Evolutionary conservation across 2,797 vertebrate species (phyloP), one percentile per base, ranked within the genome.

Genomic region (Diplodus sargus): DNA sequence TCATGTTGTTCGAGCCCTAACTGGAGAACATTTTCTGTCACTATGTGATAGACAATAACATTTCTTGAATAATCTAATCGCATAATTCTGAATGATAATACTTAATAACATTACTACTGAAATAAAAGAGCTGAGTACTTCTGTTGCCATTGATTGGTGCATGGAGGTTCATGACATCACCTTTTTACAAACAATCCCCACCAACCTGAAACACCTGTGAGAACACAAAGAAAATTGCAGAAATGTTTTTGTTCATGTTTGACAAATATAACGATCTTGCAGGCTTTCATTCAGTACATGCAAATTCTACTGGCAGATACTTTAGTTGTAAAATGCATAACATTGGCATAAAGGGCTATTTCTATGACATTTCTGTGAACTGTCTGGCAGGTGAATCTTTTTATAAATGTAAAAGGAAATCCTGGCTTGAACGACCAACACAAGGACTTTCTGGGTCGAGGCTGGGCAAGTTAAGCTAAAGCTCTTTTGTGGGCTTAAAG

Each of bases 401-500:
- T 60, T 74, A n/a, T 61, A 42, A 70, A 73, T 47, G 57, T 62
- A 61, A 78, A 83, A 70, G 68, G 22, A 53, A 76, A 72, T 79
- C 51, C 53, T 52, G 72, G 53, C 64, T 74, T 59, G 49, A 43
- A 45, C 47, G 57, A 67, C 76, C 28, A 72, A 56, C 67, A 73
- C 12, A 18, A 16, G 72, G 30, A 45, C 75, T 67, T 75, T 39
- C 58, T 76, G 45, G 56, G 51, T 52, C 47, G 57, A 77, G 62
- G 54, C 45, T 73, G 43, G 13, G 63, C 20, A 79, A 16, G 71
- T 64, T 58, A 23, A 79, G 47, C 23, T 51, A 62, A 59, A 57
- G 64, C 53, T 74, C 60, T 74, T 59, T 48, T 52, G 42, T 70
- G 60, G 53, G 48, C 70, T 79, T 82, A 49, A 30, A 74, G 39